These are phyloP conservation scores for Cataglyphis cursor DNA, from an alignment of 2,888 invertebrate genomes.

Conservation along the genomic window DNA sequence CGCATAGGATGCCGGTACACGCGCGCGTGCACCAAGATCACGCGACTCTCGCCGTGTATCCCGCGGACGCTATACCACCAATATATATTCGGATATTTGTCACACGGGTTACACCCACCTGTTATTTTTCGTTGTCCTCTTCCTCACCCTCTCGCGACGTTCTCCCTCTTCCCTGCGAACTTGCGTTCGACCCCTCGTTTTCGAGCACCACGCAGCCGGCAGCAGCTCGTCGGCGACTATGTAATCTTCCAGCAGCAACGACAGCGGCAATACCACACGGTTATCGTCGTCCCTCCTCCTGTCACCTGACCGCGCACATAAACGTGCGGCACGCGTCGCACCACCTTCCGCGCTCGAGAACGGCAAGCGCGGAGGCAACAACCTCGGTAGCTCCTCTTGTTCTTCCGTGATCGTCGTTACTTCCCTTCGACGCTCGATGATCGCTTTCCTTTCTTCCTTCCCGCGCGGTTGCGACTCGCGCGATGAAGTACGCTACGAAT, in stretches of 20 bases:
- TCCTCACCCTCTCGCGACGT: background rate
- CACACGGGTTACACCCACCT: slow-evolving; percentile 81
- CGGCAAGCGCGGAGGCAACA: slow-evolving; percentile 37
- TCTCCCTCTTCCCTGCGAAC: slow-evolving; percentile 26
- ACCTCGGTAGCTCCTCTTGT: slow-evolving; percentile 24
- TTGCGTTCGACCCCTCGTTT: slow-evolving; percentile 1
- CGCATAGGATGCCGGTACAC: slow-evolving; percentile 43
- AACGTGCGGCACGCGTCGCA: slow-evolving; percentile 61
- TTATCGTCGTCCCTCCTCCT: slow-evolving; percentile 48
- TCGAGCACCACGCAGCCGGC: slow-evolving; percentile 45
- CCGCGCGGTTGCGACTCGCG: slow-evolving; percentile 24
- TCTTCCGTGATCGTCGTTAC: slow-evolving; percentile 42
- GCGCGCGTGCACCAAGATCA: slow-evolving; percentile 63
- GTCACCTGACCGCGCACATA: slow-evolving; percentile 77
- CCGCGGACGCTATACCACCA: background rate
- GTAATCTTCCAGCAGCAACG: background rate
- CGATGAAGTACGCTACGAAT: slow-evolving; percentile 16
- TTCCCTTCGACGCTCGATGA: slow-evolving; percentile 9
- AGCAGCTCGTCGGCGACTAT: background rate
- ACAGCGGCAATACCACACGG: background rate
- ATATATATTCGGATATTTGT: background rate
- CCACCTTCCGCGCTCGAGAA: slow-evolving; percentile 48
- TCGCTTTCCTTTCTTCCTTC: background rate
- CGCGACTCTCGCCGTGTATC: background rate
- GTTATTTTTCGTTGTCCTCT: slow-evolving; percentile 66